These are phyloP conservation scores for Leptosomus discolor DNA, from an alignment of 2,113 vertebrate species.

Conservation along the genomic window DNA sequence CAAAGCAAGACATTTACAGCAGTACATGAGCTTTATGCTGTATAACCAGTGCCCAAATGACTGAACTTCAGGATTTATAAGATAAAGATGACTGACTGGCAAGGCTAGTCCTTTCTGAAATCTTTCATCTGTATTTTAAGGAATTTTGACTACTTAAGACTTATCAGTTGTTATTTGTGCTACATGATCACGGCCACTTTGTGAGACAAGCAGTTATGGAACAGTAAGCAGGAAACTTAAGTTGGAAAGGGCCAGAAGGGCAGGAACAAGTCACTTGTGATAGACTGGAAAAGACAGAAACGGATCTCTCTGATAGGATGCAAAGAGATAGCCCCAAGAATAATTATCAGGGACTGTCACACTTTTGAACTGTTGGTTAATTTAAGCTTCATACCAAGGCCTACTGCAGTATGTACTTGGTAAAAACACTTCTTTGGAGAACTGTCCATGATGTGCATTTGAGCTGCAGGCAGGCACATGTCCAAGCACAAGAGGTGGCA, in stretches of 20 bases:
- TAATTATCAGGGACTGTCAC: not conserved
- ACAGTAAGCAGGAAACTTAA: not conserved
- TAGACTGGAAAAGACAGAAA: not conserved
- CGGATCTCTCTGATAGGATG: not conserved
- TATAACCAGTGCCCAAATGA: not conserved
- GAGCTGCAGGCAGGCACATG: not conserved
- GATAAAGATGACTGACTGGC: not conserved
- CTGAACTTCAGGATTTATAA: not conserved
- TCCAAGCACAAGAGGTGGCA: not conserved
- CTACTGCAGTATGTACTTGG: not conserved
- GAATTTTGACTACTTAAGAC: not conserved
- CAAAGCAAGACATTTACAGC: not conserved
- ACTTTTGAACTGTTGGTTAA: not conserved
- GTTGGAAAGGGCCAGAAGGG: not conserved
- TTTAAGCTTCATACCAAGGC: not conserved
- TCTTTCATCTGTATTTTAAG: not conserved
- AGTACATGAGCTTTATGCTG: not conserved
- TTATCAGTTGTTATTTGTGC: not conserved
- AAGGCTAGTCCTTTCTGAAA: not conserved
- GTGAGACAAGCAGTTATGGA: not conserved
- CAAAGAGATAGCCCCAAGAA: not conserved
- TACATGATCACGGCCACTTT: not conserved
- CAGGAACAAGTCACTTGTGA: not conserved
- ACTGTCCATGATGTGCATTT: rapidly evolving
- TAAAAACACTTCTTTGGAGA: not conserved